A percentile compares a stretch with the other conserved stretches of the same genome.
Evolutionary conservation across 2,113 vertebrate genomes (phyloP).

Genomic region (Coptodon bakossiorum): DNA sequence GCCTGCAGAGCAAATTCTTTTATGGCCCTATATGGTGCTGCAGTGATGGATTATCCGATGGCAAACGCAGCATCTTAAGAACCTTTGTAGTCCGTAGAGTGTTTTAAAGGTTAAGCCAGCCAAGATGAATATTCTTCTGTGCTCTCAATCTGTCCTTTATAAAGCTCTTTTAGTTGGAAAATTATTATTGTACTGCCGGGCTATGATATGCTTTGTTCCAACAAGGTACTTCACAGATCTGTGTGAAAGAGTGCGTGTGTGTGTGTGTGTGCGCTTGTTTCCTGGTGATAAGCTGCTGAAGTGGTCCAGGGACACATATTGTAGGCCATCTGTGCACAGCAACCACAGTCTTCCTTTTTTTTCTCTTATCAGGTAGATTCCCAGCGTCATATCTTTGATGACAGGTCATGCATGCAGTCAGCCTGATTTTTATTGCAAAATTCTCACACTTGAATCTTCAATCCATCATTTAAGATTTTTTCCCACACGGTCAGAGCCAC

Average conservation of each 20-base stretch:
- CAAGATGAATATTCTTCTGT: not conserved
- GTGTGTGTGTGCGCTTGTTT: not conserved
- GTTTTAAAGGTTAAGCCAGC: not conserved
- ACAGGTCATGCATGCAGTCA: not conserved
- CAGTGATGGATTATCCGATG: not conserved
- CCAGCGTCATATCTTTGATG: not conserved
- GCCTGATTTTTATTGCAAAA: not conserved
- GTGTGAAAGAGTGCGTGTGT: not conserved
- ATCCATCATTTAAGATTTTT: not conserved
- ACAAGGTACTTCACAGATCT: not conserved
- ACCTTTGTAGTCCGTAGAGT: not conserved
- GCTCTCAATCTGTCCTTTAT: not conserved
- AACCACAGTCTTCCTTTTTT: not conserved
- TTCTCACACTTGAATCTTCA: not conserved
- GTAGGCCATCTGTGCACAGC: conserved; percentile 65
- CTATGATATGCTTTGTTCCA: not conserved
- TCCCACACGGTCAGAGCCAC: not conserved
- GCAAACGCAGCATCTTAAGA: not conserved
- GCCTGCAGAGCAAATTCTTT: not conserved
- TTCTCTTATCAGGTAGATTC: not conserved
- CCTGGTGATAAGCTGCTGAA: conserved; percentile 53
- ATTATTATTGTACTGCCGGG: not conserved
- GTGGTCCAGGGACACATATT: conserved; percentile 59
- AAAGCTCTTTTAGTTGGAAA: not conserved
- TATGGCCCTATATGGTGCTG: conserved; percentile 23